Evolutionary conservation across 1,140 invertebrate species (phyloP), one percentile per base, ranked within the genome.

Genomic region (Tetramorium alpestre): DNA sequence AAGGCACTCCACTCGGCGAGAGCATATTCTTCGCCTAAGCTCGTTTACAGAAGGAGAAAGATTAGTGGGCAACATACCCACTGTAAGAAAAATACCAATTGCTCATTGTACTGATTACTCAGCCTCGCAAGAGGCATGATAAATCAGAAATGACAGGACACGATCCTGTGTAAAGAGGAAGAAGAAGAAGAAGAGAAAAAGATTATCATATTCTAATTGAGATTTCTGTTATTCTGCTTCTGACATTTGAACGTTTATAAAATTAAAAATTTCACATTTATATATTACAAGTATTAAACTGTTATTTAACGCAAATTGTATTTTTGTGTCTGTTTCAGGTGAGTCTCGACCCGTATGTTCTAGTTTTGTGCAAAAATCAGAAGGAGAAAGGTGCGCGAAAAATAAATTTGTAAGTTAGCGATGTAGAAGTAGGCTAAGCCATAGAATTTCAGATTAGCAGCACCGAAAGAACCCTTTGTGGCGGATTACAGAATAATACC

Each of bases 301-400:
- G 11, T 38, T 64, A 69, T 82, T 51, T 87, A 65, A 90, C 18
- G 33, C 76, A 25, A 54, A 28, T 8, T 51, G 2, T 22, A 33
- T 64, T 60, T 38, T 67, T 67, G 22, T 82, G 62, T 87, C 58
- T 93, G 90, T 93, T 93, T 85, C 92, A 92, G 92, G 92, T 92
- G 86, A 93, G 92, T 85, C 47, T 54, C 51, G 56, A 56, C 64
- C 16, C 16, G n/a, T 28, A 72, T 58, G 28, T 44, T 25, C 8
- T 33, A 69, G 8, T 13, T 33, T 13, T 2, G 67, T 60, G n/a
- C 38, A 51, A 51, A 60, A 81, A 65, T 38, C 72, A 75, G 22
- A 13, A 65, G 28, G 49, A 47, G n/a, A 44, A 69, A 44, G 65
- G 86, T 18, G 51, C 22, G 56, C 11, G 11, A 38, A 47, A 65